These are phyloP conservation scores for Eira barbara DNA, from an alignment of 2,113 vertebrate genomes.

Conservation along the genomic window DNA sequence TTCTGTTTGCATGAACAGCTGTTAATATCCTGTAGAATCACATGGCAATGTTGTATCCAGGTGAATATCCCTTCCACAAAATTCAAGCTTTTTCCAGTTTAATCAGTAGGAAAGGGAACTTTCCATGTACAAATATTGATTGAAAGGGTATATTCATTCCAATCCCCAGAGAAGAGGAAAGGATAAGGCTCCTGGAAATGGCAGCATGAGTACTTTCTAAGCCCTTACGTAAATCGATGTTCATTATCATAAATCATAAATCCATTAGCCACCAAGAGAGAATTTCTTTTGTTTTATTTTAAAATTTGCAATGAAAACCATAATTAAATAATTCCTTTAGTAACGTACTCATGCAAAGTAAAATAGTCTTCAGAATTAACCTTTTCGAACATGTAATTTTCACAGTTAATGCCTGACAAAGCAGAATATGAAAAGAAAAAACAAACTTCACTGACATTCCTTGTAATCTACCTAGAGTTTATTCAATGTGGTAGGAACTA, in stretches of 20 bases:
- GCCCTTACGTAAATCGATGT: background rate
- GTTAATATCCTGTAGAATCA: background rate
- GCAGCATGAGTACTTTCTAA: constrained; percentile 42
- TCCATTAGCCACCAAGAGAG: background rate
- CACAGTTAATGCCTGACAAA: constrained; percentile 42
- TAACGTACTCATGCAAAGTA: background rate
- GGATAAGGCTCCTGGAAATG: background rate
- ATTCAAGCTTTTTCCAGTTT: background rate
- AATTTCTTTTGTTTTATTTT: constrained; percentile 48
- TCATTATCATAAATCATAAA: constrained; percentile 57
- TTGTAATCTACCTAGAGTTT: background rate
- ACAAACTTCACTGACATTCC: background rate
- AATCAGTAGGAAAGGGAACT: background rate
- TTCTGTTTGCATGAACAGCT: background rate
- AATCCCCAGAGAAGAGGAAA: constrained; percentile 42
- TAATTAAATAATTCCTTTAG: constrained; percentile 22
- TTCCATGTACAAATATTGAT: background rate
- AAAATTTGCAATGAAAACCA: background rate
- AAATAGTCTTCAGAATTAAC: constrained; percentile 49
- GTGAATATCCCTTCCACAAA: background rate
- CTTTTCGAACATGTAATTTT: constrained; percentile 38
- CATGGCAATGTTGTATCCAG: background rate
- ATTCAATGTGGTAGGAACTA: background rate
- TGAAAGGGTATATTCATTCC: background rate
- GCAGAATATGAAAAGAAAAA: constrained; percentile 40